phyloP scores from a whole-genome alignment of 2,888 invertebrate species.

The Villa cingulata region DNA sequence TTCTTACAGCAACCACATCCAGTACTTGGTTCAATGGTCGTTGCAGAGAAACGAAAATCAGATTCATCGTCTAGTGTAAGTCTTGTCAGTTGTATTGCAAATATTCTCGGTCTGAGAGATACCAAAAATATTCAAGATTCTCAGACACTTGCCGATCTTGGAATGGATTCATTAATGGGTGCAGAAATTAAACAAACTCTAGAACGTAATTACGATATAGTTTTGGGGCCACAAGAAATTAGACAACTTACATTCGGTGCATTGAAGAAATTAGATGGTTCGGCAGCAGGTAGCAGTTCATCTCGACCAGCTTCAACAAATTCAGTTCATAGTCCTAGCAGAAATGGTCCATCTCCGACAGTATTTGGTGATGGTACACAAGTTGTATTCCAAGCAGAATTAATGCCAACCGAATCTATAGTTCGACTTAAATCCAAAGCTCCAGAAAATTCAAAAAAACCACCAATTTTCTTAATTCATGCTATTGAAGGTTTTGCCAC shows the following conservation, averaged over 20 bases:
- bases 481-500: conserved; percentile 80
- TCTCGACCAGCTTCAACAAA: conserved; percentile 16
- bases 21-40: conserved; percentile 68
- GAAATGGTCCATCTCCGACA: conserved; percentile 23
- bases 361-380: conserved; percentile 38
- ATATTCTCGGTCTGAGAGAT: conserved; percentile 85
- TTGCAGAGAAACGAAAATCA: conserved; percentile 68
- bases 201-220: conserved; percentile 82
- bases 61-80: conserved; percentile 44
- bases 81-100: conserved; percentile 67
- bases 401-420: conserved; percentile 62
- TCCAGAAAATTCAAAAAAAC: conserved; percentile 28
- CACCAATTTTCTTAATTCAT: conserved; percentile 56
- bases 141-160: conserved; percentile 80
- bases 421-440: conserved; percentile 51
- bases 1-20: conserved; percentile 84
- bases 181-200: conserved; percentile 96
- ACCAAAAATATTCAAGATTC: conserved; percentile 58
- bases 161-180: conserved; percentile 98
- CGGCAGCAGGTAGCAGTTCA: conserved; percentile 15
- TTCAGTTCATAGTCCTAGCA: conserved; percentile 13
- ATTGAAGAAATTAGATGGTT: conserved; percentile 42
- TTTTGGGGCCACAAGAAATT: conserved; percentile 83
- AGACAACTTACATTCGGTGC: conserved; percentile 67
- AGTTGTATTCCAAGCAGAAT: conserved; percentile 44